phyloP scores from a whole-genome alignment of 2,888 invertebrate species.

The Caenorhabditis japonica region DNA sequence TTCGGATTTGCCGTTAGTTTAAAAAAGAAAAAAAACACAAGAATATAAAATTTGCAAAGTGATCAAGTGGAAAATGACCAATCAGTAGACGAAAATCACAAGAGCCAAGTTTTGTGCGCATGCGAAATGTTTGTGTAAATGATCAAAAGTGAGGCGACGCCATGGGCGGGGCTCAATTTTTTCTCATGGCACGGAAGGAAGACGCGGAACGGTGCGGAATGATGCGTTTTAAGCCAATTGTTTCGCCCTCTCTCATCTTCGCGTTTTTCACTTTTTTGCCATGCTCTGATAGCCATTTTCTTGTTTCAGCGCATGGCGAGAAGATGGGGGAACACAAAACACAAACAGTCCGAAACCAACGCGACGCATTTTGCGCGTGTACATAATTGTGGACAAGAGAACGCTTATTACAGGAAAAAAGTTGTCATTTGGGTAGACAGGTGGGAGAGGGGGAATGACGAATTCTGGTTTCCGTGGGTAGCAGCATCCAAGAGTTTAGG shows the following conservation, averaged over 20 bases:
- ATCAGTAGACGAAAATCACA: constrained; percentile 43
- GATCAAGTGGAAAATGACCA: constrained; percentile 37
- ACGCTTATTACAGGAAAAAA: constrained; percentile 26
- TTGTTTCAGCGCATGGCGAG: constrained; percentile 36
- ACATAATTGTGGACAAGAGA: constrained; percentile 43
- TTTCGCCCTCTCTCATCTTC: constrained; percentile 36
- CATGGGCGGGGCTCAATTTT: constrained; percentile 21
- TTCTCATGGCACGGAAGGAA: constrained; percentile 18
- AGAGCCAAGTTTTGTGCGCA: constrained; percentile 22
- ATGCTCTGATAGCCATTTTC: too few relatives aligned
- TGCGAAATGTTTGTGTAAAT: constrained; percentile 41
- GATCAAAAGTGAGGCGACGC: constrained; percentile 28
- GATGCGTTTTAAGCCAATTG: constrained; percentile 45
- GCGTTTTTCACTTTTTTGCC: too few relatives aligned
- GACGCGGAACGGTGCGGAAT: constrained; percentile 31
- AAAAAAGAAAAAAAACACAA: background rate
- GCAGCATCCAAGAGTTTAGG: too few relatives aligned
- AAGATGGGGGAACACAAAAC: too few relatives aligned
- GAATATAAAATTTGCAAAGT: constrained; percentile 3
- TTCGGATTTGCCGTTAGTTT: too few relatives aligned
- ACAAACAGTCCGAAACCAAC: constrained; percentile 22
- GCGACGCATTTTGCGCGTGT: constrained; percentile 20
- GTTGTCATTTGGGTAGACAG: constrained; percentile 3
- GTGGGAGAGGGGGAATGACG: background rate
- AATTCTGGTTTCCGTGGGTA: constrained; percentile 15